Percentiles rank a stretch among this genome's conserved stretches.
Evolutionary conservation across 2,888 invertebrate genomes (phyloP).

Genomic region (Noctuana brunneofusca): DNA sequence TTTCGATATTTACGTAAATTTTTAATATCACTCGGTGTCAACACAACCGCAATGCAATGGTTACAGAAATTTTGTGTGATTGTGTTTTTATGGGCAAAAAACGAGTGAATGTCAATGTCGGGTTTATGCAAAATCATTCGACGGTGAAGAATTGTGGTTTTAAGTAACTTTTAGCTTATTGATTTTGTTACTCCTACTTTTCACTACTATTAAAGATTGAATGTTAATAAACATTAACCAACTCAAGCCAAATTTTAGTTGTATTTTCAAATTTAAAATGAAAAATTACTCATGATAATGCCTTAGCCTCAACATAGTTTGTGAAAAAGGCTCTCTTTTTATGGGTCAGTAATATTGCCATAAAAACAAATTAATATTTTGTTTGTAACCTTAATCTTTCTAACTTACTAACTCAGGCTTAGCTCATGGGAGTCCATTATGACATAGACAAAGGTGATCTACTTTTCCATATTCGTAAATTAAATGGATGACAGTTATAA

Average conservation of each 20-base stretch:
- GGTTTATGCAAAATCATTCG: slow-evolving; percentile 48
- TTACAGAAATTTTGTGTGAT: slow-evolving; percentile 53
- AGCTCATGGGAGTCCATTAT: background rate
- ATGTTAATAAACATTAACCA: background rate
- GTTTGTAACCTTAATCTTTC: too few species aligned
- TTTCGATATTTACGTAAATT: slow-evolving; percentile 64
- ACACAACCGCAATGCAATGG: slow-evolving; percentile 53
- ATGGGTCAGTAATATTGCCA: background rate
- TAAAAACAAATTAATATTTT: background rate
- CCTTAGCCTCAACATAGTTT: too few species aligned
- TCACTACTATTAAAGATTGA: background rate
- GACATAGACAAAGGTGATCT: background rate
- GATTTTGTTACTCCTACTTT: background rate
- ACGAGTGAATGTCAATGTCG: slow-evolving; percentile 71
- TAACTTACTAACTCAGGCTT: background rate
- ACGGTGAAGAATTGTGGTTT: slow-evolving; percentile 44
- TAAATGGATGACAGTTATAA: background rate
- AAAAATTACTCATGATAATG: too few species aligned
- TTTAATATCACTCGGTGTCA: slow-evolving; percentile 58
- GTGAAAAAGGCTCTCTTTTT: too few species aligned
- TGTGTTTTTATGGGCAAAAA: slow-evolving; percentile 36
- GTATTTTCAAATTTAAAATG: too few species aligned
- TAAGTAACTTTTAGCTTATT: background rate
- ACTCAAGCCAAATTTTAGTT: too few species aligned
- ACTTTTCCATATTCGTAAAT: background rate